Base-by-base conservation (phyloP, 2,797 vertebrate genomes). In the Lates japonicus region DNA sequence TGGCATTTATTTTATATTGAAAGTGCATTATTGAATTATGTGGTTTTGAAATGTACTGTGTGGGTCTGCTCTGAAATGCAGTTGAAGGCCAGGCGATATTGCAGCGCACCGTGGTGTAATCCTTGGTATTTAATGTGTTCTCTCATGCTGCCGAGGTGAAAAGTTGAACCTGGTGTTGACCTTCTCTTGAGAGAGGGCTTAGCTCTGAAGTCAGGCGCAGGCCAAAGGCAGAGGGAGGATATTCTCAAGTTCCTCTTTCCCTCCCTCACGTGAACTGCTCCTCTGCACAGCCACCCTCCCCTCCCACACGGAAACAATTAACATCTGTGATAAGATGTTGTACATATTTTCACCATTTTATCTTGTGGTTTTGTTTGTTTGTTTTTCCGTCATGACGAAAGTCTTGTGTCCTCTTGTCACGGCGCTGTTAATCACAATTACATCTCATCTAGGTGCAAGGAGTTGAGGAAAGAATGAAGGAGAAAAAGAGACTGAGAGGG, bases 81-180 rank as follows among this genome's bases (percentile, higher is more conserved):
- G 61, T 19, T 78, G 61, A 76, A 80, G 82, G 78, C 74, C 57
- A 14, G 77, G 87, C 58, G 48, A 87, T 88, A 88, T 81, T 92
- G 85, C 82, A 59, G 78, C 7, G 54, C 77, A 77, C 83, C 41
- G 52, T 67, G 64, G 75, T 46, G 79, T 92, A 90, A 93, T 92
- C 93, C 88, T 74, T 14, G 77, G 90, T 88, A 88, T 93, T 93
- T 81, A 81, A 81, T 87, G 83, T 88, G 82, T 90, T 92, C 92
- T 91, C 88, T 89, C 78, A 55, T 89, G 81, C 91, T 85, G 91
- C 86, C 41, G 92, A 93, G 93, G 92, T 94, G 92, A 95, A 94
- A 93, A 94, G 93, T 95, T 94, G 91, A 95, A 94, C 88, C 85
- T 88, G 84, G 78, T 93, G 93, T 94, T 94, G 93, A 94, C 92